Evolutionary conservation across 2,797 vertebrate species (phyloP).

Genomic region (Sebastes vulpes): DNA sequence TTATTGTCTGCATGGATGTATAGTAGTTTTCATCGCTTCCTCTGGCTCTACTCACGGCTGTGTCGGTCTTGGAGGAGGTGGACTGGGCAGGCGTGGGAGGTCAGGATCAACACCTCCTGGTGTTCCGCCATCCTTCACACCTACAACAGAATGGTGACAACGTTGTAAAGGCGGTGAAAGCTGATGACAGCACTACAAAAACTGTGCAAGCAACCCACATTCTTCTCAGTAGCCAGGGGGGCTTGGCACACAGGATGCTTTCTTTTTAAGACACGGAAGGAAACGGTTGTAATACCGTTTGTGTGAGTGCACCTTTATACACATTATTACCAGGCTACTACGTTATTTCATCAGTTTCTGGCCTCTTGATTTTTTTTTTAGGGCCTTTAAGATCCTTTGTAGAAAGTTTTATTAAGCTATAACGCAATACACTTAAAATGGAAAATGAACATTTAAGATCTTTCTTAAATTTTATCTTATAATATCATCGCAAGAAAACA

Average conservation of each 20-base stretch:
- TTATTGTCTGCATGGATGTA: not conserved
- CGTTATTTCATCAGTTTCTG: not conserved
- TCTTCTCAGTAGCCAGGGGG: not conserved
- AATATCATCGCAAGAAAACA: not conserved
- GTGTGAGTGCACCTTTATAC: not conserved
- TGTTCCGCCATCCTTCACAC: conserved; percentile 41
- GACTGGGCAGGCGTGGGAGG: conserved; percentile 63
- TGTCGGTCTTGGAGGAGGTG: conserved; percentile 71
- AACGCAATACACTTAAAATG: not conserved
- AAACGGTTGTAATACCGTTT: not conserved
- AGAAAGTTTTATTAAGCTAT: not conserved
- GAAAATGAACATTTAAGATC: not conserved
- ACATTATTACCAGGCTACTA: no score
- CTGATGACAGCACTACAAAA: not conserved
- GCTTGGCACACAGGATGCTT: conserved; percentile 13
- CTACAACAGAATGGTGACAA: conserved; percentile 53
- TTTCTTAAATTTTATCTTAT: not conserved
- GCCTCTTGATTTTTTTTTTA: not conserved
- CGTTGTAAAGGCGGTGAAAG: conserved; percentile 3
- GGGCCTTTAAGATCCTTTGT: not conserved
- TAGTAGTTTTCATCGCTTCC: not conserved
- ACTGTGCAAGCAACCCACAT: not conserved
- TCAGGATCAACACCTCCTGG: conserved; percentile 38
- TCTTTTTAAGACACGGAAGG: not conserved
- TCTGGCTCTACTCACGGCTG: conserved; percentile 70